Base-by-base conservation (phyloP, 2,113 vertebrate genomes). In the Brachyhypopomus gauderio region DNA sequence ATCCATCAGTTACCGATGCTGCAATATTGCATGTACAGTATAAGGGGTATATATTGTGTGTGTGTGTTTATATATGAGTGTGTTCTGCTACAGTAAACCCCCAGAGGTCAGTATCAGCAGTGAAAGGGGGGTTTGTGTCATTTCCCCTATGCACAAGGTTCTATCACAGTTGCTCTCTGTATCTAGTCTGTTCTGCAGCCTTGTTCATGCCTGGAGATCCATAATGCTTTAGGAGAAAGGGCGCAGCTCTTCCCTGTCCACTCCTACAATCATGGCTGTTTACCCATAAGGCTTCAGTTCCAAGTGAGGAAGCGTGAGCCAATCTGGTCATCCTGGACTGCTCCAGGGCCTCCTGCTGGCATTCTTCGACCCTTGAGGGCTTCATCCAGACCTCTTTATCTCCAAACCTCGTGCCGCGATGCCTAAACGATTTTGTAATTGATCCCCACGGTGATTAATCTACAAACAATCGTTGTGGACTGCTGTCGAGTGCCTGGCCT, bases 361-460 rank as follows among this genome's bases (percentile, higher is more conserved):
- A 30, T 67, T 38, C 8, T 52, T 34, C 30, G 11, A 36, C 85
- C 83, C 80, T 85, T 71, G 81, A 77, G 83, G 56, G 27, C 63
- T 69, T 56, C 79, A 75, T 60, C 74, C 83, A 1, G 59, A 75
- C 60, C 72, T 1, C 80, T 88, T 86, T 87, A 89, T 88, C 80
- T 70, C 62, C 73, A 55, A 3, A 79, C 70, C 16, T 58, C 20
- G n/a, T 4, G 74, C 84, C 87, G 82, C 78, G 82, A 86, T 85
- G 89, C 84, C 55, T 84, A 88, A 89, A 90, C 85, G 70, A 90
- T 89, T 87, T 82, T 84, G 86, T 77, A 85, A 91, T 90, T 90
- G 90, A 91, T 91, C 77, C 74, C 74, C 17, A 0, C 20, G 22
- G 75, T 85, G 87, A 91, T 80, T 78, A 85, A 90, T 90, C 85